Evolutionary conservation across 2,888 invertebrate species (phyloP), one percentile per base, ranked within the genome.

Genomic region (Hyles lineata): DNA sequence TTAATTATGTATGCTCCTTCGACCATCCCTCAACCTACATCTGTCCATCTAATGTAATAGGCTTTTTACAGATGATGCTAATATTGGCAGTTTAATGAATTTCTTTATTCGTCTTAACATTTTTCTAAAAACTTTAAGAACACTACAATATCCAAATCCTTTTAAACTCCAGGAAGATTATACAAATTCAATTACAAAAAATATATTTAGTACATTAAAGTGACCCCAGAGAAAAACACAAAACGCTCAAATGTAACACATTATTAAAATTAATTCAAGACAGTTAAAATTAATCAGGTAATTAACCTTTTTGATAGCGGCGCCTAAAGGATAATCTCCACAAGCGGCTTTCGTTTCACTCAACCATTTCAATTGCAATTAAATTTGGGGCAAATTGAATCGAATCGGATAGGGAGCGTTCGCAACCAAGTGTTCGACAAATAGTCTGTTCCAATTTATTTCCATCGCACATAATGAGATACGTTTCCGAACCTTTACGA

Each of bases 351-450:
- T 89, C 89, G 86, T 89, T 89, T 87, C 87, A 84, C 83, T 84
- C 85, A 84, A 84, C 86, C 87, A 86, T 88, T 90, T 89, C 91
- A 85, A 89, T 91, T 89, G 90, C 92, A 92, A 92, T 94, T 93
- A 92, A 93, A 92, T 91, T 92, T 89, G 87, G 90, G 85, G 82
- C 85, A 89, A 92, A 93, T 93, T 89, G 92, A 92, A 91, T 92
- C 87, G 87, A 85, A 86, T 80, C 84, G 88, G 87, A 89, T 90
- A 88, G 87, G 82, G 84, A 83, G 79, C 87, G 87, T 79, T 83
- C 84, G 84, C 85, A 85, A 85, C 89, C 88, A 89, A 94, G 93
- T 92, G 93, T 89, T 93, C 89, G 87, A 89, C 94, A 94, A 93
- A 94, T 90, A 94, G 89, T 89, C 89, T 82, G 86, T 79, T 87